Evolutionary conservation across 2,888 invertebrate genomes (phyloP).

Genomic region (Sminthurinus aureus): DNA sequence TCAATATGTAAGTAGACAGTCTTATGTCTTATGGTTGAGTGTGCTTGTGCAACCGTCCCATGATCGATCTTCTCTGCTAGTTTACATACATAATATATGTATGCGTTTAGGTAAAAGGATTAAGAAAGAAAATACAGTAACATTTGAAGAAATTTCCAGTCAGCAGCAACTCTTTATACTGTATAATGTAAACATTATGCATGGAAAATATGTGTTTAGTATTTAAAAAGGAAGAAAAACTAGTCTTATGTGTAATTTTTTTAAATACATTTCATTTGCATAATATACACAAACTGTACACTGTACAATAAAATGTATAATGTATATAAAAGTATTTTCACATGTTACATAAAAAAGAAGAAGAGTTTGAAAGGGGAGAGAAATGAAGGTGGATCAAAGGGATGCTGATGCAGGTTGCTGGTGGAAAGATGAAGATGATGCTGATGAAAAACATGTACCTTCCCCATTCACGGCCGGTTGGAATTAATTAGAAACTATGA

Average conservation of each 20-base stretch:
- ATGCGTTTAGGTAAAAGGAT: not conserved
- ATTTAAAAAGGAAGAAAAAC: not conserved
- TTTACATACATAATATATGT: not conserved
- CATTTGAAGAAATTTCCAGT: no score
- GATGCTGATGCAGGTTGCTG: not conserved
- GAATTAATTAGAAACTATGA: conserved; percentile 60
- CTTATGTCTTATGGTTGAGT: not conserved
- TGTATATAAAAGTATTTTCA: not conserved
- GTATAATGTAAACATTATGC: not conserved
- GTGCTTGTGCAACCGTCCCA: no score
- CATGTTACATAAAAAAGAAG: not conserved
- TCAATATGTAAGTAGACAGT: not conserved
- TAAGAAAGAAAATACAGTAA: no score
- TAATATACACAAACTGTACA: not conserved
- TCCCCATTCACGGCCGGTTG: conserved; percentile 59
- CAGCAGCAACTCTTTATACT: not conserved
- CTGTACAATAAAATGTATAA: not conserved
- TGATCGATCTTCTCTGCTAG: not conserved
- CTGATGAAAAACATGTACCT: conserved; percentile 22
- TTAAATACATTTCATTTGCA: conserved; percentile 5
- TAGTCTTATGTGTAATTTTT: not conserved
- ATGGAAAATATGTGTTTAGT: not conserved
- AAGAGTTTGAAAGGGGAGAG: not conserved
- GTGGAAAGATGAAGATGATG: not conserved
- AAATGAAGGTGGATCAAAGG: not conserved